phyloP scores from a whole-genome alignment of 2,797 vertebrate genomes.

The Cossypha polioptera region DNA sequence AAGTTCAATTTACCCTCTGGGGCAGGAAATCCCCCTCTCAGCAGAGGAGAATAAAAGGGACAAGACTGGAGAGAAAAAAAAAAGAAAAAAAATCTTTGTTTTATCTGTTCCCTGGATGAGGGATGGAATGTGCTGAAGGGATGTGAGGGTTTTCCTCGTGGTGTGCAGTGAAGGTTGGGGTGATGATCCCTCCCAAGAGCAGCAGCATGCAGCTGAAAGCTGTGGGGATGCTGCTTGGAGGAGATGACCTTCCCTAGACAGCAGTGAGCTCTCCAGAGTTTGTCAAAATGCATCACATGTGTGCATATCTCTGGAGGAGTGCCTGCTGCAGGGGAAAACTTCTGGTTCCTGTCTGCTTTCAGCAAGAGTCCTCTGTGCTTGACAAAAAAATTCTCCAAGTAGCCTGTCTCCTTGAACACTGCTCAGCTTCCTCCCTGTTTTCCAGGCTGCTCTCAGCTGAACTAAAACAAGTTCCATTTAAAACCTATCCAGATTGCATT shows the following conservation, averaged over 20 bases:
- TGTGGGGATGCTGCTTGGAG: neutral
- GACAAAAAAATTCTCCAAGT: neutral
- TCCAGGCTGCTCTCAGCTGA: neutral
- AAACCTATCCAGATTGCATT: slow-evolving; percentile 26
- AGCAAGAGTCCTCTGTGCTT: neutral
- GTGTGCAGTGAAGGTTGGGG: rapidly evolving
- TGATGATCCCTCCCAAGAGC: neutral
- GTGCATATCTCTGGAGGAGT: neutral
- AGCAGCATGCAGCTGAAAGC: neutral
- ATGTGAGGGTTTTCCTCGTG: rapidly evolving
- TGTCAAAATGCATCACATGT: neutral
- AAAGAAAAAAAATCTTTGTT: neutral
- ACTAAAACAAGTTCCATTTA: neutral
- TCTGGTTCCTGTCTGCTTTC: neutral
- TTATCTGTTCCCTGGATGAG: neutral
- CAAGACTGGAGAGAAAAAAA: neutral
- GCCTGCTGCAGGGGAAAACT: neutral
- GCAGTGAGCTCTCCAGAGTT: neutral
- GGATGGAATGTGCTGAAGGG: neutral
- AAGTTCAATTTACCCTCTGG: neutral
- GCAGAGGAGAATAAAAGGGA: neutral
- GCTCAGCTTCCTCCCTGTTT: neutral
- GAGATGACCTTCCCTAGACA: neutral
- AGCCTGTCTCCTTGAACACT: neutral
- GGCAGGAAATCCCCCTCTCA: neutral